phyloP scores from a whole-genome alignment of 1,140 invertebrate species.

The Drosophila rhopaloa region DNA sequence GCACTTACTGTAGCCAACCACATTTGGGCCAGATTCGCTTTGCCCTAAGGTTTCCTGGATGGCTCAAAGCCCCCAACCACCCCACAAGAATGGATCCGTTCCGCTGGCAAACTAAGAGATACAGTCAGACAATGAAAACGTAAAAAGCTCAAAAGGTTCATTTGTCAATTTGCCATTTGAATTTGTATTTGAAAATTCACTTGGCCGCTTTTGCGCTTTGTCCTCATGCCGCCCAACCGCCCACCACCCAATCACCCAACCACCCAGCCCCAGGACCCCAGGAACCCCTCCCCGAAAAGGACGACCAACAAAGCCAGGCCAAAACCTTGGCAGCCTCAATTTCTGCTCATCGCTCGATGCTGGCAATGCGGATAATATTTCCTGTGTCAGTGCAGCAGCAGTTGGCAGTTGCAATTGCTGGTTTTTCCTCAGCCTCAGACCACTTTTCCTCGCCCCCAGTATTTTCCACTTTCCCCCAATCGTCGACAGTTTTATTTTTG shows the following conservation, averaged over 20 bases:
- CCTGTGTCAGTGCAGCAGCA: constrained; percentile 78
- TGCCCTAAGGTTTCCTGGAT: constrained; percentile 18
- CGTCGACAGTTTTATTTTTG: constrained; percentile 81
- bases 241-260: not conserved
- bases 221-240: constrained; percentile 32
- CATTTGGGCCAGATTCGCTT: constrained; percentile 15
- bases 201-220: constrained; percentile 81
- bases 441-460: constrained; percentile 6
- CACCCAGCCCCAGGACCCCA: not conserved
- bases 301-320: constrained; percentile 32
- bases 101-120: constrained; percentile 15
- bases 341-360: constrained; percentile 42
- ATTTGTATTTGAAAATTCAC: constrained; percentile 82
- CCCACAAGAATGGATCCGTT: constrained; percentile 19
- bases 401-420: constrained; percentile 70
- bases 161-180: constrained; percentile 83
- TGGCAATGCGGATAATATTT: constrained; percentile 82
- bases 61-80: not conserved
- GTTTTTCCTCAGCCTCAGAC: constrained; percentile 23
- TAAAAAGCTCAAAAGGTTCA: constrained; percentile 81
- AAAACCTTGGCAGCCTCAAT: constrained; percentile 47
- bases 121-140: constrained; percentile 71
- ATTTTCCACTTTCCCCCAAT: constrained; percentile 48
- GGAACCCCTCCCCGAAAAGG: not conserved
- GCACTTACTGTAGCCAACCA: constrained; percentile 19